These are phyloP conservation scores for Synodontis membranacea DNA, from an alignment of 2,113 vertebrate species.

Conservation along the genomic window DNA sequence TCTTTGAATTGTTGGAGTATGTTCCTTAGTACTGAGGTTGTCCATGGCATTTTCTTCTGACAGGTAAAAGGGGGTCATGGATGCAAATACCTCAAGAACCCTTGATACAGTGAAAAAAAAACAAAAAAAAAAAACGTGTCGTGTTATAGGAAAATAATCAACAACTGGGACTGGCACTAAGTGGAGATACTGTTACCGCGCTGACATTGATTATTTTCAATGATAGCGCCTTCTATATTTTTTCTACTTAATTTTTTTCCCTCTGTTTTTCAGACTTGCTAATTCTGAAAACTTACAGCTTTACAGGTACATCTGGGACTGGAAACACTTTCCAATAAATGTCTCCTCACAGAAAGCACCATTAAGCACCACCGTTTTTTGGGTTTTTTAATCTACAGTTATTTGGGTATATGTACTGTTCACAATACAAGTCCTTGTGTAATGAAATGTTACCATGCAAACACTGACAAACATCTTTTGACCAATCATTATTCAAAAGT, in stretches of 20 bases:
- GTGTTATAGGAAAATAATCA: background rate
- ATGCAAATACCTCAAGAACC: background rate
- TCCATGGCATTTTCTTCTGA: background rate
- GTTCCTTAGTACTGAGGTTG: background rate
- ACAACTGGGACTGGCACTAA: background rate
- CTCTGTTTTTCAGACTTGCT: too few species aligned
- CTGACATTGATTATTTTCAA: background rate
- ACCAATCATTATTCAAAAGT: background rate
- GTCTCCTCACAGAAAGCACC: background rate
- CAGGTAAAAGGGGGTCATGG: background rate
- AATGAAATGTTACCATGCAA: background rate
- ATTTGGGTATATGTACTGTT: background rate
- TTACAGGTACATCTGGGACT: too few species aligned
- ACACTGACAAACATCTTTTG: background rate
- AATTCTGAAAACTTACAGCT: too few species aligned
- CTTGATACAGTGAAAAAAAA: too few species aligned
- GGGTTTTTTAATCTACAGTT: too few species aligned
- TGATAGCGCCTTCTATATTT: too few species aligned
- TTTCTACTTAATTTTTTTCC: too few species aligned
- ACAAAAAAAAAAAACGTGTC: background rate
- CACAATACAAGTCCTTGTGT: background rate
- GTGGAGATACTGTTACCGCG: background rate
- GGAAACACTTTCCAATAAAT: background rate
- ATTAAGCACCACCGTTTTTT: too few species aligned
- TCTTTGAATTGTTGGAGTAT: background rate